Conservation (phyloP, 53 echinoderm and acorn worm genomes). For the Temnopleurus reevesii region DNA sequence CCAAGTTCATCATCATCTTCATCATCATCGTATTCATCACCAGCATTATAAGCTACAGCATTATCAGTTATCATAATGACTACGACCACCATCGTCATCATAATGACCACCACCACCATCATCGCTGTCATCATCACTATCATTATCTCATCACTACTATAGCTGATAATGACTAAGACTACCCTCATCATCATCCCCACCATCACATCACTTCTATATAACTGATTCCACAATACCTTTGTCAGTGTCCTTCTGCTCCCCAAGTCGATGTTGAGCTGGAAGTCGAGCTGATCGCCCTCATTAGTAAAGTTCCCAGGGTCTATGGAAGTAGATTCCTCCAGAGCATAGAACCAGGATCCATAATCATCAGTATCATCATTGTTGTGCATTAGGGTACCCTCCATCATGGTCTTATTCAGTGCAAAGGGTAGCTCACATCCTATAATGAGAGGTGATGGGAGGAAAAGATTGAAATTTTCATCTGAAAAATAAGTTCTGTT, state of each 20-base stretch:
- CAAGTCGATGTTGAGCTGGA: slow-evolving; percentile 69
- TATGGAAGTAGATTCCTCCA: slow-evolving; percentile 59
- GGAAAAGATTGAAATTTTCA: too few relatives aligned
- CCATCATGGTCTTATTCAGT: slow-evolving; percentile 68
- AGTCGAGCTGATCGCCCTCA: slow-evolving; percentile 58
- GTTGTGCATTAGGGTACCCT: slow-evolving; percentile 73
- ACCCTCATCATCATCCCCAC: too few relatives aligned
- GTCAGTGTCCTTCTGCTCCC: slow-evolving; percentile 57
- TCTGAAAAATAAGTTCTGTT: too few relatives aligned
- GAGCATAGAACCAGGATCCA: slow-evolving; percentile 64
- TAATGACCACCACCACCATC: not conserved
- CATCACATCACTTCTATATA: too few relatives aligned
- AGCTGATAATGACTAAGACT: too few relatives aligned
- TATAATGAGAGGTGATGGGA: too few relatives aligned
- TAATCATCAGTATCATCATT: slow-evolving; percentile 74
- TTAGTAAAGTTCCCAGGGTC: slow-evolving; percentile 70
- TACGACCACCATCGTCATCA: too few relatives aligned
- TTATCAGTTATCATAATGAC: too few relatives aligned
- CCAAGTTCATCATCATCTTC: too few relatives aligned
- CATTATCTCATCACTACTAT: too few relatives aligned
- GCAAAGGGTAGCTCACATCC: slow-evolving; percentile 69
- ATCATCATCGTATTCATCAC: too few relatives aligned
- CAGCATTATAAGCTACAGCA: too few relatives aligned
- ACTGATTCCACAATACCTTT: slow-evolving; percentile 66
- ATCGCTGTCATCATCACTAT: not conserved